These are phyloP conservation scores for Thryonomys swinderianus DNA, from an alignment of 2,113 vertebrate genomes.

Conservation along the genomic window DNA sequence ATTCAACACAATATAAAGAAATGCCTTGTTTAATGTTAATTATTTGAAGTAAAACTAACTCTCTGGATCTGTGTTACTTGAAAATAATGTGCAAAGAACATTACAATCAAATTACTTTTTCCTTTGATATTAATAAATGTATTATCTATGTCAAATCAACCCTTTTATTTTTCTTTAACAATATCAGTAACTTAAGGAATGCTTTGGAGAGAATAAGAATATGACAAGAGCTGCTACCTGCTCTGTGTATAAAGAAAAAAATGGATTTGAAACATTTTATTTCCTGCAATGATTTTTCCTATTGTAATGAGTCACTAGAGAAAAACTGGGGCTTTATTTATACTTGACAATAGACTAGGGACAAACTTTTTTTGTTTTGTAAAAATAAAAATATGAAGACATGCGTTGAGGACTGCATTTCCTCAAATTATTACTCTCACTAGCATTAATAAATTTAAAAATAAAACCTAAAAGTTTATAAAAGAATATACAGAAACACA, in stretches of 20 bases:
- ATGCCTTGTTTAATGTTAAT: slow-evolving; percentile 42
- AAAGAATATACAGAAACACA: not conserved
- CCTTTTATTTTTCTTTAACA: not conserved
- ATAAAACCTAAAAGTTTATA: slow-evolving; percentile 32
- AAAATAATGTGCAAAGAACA: slow-evolving; percentile 8
- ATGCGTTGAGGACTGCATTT: not conserved
- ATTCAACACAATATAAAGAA: slow-evolving; percentile 37
- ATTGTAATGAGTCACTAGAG: not conserved
- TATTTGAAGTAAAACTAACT: slow-evolving; percentile 33
- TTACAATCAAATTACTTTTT: slow-evolving; percentile 4
- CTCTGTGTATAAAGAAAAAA: not conserved
- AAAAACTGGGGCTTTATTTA: slow-evolving; percentile 29
- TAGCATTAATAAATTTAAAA: slow-evolving; percentile 26
- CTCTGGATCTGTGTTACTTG: slow-evolving; percentile 14
- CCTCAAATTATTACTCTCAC: slow-evolving; percentile 10
- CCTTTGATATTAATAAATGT: slow-evolving; percentile 20
- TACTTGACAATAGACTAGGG: slow-evolving; percentile 13
- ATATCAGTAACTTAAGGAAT: not conserved
- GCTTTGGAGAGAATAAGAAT: not conserved
- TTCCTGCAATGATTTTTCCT: slow-evolving; percentile 12
- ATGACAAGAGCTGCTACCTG: not conserved
- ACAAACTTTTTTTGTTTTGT: slow-evolving; percentile 1
- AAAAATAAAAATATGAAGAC: not conserved
- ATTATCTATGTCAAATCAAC: slow-evolving; percentile 2
- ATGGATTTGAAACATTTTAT: slow-evolving; percentile 12